Evolutionary conservation across 2,888 invertebrate genomes (phyloP).

Genomic region (Spodoptera littoralis): DNA sequence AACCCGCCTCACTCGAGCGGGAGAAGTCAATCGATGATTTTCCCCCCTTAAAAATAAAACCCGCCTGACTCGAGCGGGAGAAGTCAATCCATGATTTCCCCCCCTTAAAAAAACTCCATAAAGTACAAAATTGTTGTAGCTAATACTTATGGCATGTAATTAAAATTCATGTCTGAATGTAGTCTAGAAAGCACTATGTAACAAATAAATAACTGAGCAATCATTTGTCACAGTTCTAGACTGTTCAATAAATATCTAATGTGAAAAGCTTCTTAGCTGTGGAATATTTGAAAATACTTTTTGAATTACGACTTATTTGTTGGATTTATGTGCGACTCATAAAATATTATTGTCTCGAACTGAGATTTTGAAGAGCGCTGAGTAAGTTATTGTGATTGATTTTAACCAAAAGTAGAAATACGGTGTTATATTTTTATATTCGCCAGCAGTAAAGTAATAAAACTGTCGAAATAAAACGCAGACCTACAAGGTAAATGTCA

Average conservation of each 20-base stretch:
- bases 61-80: too few species aligned
- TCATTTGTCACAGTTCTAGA: neutral
- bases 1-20: too few species aligned
- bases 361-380: neutral
- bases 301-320: slow-evolving; percentile 10
- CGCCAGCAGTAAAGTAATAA: neutral
- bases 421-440: slow-evolving; percentile 3
- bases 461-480: slow-evolving; percentile 9
- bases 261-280: slow-evolving; percentile 9
- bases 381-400: neutral
- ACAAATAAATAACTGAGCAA: too few species aligned
- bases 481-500: slow-evolving; percentile 1
- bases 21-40: too few species aligned
- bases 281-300: slow-evolving; percentile 24
- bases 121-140: too few species aligned
- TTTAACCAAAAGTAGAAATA: neutral
- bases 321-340: slow-evolving; percentile 11
- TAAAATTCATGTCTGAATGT: too few species aligned
- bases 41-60: too few species aligned
- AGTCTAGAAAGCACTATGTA: too few species aligned
- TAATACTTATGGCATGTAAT: too few species aligned
- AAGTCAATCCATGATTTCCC: too few species aligned
- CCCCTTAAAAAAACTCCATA: too few species aligned
- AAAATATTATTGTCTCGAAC: slow-evolving; percentile 8
- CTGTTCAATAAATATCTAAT: slow-evolving; percentile 11